Evolutionary conservation across 2,888 invertebrate species (phyloP).

Genomic region (Brenthis hecate): DNA sequence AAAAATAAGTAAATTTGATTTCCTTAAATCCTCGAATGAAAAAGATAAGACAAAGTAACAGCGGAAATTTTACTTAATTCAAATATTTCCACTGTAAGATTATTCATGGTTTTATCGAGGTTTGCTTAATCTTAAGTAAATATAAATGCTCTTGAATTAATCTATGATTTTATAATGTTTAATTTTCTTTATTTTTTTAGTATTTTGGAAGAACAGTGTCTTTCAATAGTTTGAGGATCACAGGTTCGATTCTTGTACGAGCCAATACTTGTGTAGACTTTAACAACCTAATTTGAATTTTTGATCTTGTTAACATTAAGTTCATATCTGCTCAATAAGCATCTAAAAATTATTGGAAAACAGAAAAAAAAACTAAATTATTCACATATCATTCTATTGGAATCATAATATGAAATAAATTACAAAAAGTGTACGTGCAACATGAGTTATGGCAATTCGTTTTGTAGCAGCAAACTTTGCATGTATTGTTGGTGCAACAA

Average conservation of each 20-base stretch:
- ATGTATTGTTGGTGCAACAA: constrained; percentile 34
- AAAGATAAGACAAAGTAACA: constrained; percentile 26
- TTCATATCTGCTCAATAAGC: too few relatives aligned
- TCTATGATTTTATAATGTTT: background rate
- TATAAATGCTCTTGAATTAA: constrained; percentile 16
- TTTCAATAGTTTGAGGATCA: too few relatives aligned
- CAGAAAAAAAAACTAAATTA: background rate
- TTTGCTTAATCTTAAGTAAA: constrained; percentile 16
- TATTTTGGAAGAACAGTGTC: background rate
- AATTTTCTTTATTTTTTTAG: background rate
- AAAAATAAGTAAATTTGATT: too few relatives aligned
- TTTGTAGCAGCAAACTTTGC: constrained; percentile 23
- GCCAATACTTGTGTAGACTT: too few relatives aligned
- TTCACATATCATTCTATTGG: background rate
- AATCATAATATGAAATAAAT: background rate
- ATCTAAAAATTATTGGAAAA: too few relatives aligned
- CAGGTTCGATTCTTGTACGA: too few relatives aligned
- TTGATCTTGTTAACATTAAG: background rate
- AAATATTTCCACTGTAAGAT: constrained; percentile 22
- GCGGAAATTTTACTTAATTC: constrained; percentile 51
- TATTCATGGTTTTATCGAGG: constrained; percentile 3
- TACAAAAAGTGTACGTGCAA: constrained; percentile 9
- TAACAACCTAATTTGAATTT: background rate
- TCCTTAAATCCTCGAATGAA: too few relatives aligned
- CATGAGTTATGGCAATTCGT: constrained; percentile 22